Percentiles rank a stretch among this genome's conserved stretches.
Conservation (phyloP, 1,140 invertebrate genomes). For the Pogonomyrmex barbatus region DNA sequence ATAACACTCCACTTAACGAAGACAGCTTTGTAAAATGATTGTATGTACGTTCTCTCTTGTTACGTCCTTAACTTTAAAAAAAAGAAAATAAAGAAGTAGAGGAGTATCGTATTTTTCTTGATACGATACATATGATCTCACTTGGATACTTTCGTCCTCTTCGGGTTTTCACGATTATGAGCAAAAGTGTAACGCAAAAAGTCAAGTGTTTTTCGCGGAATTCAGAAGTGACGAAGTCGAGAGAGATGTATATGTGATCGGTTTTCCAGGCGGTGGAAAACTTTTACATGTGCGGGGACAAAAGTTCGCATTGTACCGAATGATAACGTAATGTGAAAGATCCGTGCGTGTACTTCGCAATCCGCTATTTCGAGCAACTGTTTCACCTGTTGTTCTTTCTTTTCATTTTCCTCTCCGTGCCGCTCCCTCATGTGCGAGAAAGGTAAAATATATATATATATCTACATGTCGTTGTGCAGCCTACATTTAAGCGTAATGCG, state of each 20-base stretch:
- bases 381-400: not conserved
- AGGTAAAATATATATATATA: not conserved
- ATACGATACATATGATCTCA: not conserved
- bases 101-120: too few relatives aligned
- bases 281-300: not conserved
- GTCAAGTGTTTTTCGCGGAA: not conserved
- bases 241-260: not conserved
- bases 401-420: not conserved
- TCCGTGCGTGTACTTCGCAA: not conserved
- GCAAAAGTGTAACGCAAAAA: not conserved
- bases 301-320: not conserved
- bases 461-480: not conserved
- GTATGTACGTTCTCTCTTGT: too few relatives aligned
- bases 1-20: not conserved
- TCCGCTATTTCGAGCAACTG: not conserved
- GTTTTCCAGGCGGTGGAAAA: not conserved
- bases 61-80: too few relatives aligned
- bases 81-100: too few relatives aligned
- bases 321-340: not conserved
- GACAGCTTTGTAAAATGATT: not conserved
- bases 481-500: not conserved
- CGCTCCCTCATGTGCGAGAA: not conserved
- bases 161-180: not conserved
- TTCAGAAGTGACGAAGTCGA: not conserved
- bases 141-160: not conserved